phyloP scores from a whole-genome alignment of 2,113 vertebrate genomes.

The Rhinolophus ferrumequinum region DNA sequence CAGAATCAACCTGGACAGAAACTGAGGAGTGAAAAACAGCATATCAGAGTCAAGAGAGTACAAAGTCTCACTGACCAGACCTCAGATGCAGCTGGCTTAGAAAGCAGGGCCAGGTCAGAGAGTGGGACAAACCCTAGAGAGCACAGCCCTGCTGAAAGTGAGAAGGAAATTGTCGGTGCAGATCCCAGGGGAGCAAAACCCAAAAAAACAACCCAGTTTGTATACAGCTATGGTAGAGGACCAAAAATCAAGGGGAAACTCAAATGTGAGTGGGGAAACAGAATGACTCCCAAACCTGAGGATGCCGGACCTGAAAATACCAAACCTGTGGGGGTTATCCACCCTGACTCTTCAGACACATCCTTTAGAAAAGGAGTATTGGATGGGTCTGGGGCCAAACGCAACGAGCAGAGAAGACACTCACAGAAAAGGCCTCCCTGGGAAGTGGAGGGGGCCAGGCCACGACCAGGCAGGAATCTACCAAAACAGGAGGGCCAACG shows the following conservation, averaged over 20 bases:
- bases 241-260: constrained; percentile 86
- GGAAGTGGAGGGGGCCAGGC: constrained; percentile 86
- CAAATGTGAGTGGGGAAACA: constrained; percentile 82
- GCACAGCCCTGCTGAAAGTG: constrained; percentile 86
- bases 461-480: constrained; percentile 85
- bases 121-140: constrained; percentile 82
- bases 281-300: constrained; percentile 83
- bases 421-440: constrained; percentile 84
- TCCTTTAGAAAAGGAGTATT: constrained; percentile 81
- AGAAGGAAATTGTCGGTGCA: constrained; percentile 83
- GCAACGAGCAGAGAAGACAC: constrained; percentile 83
- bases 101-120: constrained; percentile 71
- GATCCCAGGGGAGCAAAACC: constrained; percentile 89
- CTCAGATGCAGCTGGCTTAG: constrained; percentile 68
- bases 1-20: constrained; percentile 88
- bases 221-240: constrained; percentile 83
- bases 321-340: constrained; percentile 79
- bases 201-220: constrained; percentile 84
- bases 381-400: constrained; percentile 80
- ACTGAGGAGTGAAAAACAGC: constrained; percentile 83
- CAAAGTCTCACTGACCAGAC: constrained; percentile 78
- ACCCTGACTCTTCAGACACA: constrained; percentile 84
- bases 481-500: constrained; percentile 85
- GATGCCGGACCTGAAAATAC: constrained; percentile 80
- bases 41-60: constrained; percentile 77